Evolutionary conservation across 1,140 invertebrate genomes (phyloP), one percentile per base, ranked within the genome.

Genomic region (Sesamia nonagrioides): DNA sequence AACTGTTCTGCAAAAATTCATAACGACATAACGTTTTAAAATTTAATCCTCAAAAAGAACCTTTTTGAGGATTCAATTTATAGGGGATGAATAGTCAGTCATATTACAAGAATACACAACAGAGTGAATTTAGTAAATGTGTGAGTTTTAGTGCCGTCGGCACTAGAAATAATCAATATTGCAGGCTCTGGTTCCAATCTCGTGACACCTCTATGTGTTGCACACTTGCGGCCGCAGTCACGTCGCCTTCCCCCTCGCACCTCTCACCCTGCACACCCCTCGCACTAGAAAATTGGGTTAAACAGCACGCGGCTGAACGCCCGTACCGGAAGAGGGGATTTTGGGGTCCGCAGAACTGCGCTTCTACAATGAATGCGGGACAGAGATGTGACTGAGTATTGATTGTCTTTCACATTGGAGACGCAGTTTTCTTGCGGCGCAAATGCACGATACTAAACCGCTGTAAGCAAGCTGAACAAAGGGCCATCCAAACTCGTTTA

Each of bases 241-340:
- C 89, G 89, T 87, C 84, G 83, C 83, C 82, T 84, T 85, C 82
- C 80, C 86, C 63, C 86, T 84, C 85, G 77, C 82, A 86, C 88
- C 87, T 86, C 87, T 72, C 84, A 80, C 88, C 89, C 88, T 87
- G 83, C 83, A 88, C 87, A 88, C 89, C 90, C 89, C 91, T 90
- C 89, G 90, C 87, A 88, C 91, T 90, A 91, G 90, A 92, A 92
- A 94, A 94, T 93, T 94, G 92, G 92, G 92, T 94, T 94, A 94
- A 93, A 94, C 89, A 93, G 89, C 90, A 92, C 89, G 91, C 91
- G 88, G 89, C 86, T 91, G 86, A 87, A 92, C 88, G 87, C 88
- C 61, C 91, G 88, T 86, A 88, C 89, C 90, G 90, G 91, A 92
- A 92, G 90, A 89, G 91, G 92, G 92, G 91, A 94, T 92, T 94